Conservation (phyloP, 2,113 vertebrate genomes). For the Cyprinodon tularosa region DNA sequence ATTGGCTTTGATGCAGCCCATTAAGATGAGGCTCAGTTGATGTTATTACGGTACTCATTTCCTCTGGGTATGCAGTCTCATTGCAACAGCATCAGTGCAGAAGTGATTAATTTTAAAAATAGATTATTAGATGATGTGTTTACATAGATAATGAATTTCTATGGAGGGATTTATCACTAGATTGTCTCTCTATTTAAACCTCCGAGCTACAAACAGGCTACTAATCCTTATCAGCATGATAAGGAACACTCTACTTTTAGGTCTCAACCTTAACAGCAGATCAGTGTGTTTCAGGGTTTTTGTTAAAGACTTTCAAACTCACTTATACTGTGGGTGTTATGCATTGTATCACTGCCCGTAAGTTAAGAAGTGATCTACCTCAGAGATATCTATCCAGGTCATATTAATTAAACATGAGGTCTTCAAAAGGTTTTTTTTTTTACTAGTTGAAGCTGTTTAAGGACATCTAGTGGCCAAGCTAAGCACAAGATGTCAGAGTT, state of each 20-base stretch:
- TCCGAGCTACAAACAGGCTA: slow-evolving; percentile 19
- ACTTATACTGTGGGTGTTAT: slow-evolving; percentile 11
- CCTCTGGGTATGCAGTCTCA: slow-evolving; percentile 62
- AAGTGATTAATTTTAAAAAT: slow-evolving; percentile 73
- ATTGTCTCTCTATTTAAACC: slow-evolving; percentile 17
- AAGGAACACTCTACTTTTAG: neutral
- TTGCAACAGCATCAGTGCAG: slow-evolving; percentile 57
- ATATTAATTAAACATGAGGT: slow-evolving; percentile 53
- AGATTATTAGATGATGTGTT: slow-evolving; percentile 60
- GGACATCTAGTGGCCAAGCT: slow-evolving; percentile 73
- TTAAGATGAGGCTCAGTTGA: slow-evolving; percentile 71
- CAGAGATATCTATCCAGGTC: slow-evolving; percentile 37
- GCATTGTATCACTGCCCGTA: slow-evolving; percentile 12
- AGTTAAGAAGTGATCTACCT: slow-evolving; percentile 32
- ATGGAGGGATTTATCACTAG: slow-evolving; percentile 27
- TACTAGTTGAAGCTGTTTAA: slow-evolving; percentile 54
- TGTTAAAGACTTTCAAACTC: slow-evolving; percentile 4
- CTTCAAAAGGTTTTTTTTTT: slow-evolving; percentile 15
- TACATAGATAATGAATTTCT: slow-evolving; percentile 54
- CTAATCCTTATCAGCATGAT: slow-evolving; percentile 35
- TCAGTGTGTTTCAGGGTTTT: slow-evolving; percentile 3
- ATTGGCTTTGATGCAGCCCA: slow-evolving; percentile 67
- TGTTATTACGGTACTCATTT: slow-evolving; percentile 69
- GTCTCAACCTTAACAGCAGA: neutral
- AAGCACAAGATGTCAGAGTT: slow-evolving; percentile 32